phyloP scores from a whole-genome alignment of 1,140 invertebrate genomes.

The Phthorimaea operculella region DNA sequence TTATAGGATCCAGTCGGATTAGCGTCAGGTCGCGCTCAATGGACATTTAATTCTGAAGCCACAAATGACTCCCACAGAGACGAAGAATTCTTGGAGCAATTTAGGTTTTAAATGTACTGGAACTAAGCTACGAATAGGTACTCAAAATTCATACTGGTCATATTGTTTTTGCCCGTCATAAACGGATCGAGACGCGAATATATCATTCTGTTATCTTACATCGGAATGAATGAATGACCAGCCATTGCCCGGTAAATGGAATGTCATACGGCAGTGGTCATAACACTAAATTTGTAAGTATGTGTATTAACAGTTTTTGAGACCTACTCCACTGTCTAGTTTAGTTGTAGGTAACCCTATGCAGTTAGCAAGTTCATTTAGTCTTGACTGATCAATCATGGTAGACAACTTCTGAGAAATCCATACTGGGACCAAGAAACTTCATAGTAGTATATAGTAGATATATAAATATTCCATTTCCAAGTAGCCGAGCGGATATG shows the following conservation, averaged over 20 bases:
- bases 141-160: neutral
- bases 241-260: constrained; percentile 12
- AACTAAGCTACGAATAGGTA: neutral
- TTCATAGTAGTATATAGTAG: constrained; percentile 9
- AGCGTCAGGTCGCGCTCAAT: neutral
- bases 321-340: too few relatives aligned
- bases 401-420: constrained; percentile 43
- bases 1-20: constrained; percentile 21
- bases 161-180: constrained; percentile 15
- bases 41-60: neutral
- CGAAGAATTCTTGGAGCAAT: neutral
- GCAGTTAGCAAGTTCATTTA: too few relatives aligned
- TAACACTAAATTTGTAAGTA: too few relatives aligned
- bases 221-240: constrained; percentile 11
- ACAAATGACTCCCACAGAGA: neutral
- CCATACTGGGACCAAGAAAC: constrained; percentile 42
- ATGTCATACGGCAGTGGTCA: constrained; percentile 1
- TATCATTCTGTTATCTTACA: constrained; percentile 20
- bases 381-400: constrained; percentile 26
- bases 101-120: neutral
- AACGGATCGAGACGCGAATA: constrained; percentile 12
- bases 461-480: constrained; percentile 59
- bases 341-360: too few relatives aligned
- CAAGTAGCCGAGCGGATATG: constrained; percentile 54
- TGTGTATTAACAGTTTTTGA: too few relatives aligned